Conservation (phyloP, 2,797 vertebrate genomes). For the Lateolabrax maculatus region DNA sequence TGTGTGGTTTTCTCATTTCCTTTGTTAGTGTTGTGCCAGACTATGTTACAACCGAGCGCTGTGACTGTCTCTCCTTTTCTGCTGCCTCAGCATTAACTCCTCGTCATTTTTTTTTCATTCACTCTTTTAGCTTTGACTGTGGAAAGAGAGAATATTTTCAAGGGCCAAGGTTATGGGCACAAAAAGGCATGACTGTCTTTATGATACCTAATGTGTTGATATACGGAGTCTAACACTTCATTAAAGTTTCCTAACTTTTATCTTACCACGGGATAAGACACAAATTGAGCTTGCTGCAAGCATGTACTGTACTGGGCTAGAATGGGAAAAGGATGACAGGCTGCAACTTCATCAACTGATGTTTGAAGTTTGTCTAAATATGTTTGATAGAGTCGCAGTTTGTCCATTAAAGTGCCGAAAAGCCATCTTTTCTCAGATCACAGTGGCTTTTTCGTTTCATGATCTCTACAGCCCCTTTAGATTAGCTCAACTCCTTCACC, state of each 20-base stretch:
- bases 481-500: neutral
- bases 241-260: slow-evolving; percentile 51
- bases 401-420: neutral
- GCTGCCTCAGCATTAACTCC: slow-evolving; percentile 72
- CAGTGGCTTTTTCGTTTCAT: neutral
- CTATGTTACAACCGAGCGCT: slow-evolving; percentile 70
- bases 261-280: slow-evolving; percentile 27
- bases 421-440: neutral
- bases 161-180: slow-evolving; percentile 21
- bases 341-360: slow-evolving; percentile 11
- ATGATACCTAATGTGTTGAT: slow-evolving; percentile 52
- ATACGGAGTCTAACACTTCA: slow-evolving; percentile 35
- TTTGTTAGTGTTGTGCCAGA: slow-evolving; percentile 84
- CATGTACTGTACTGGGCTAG: neutral
- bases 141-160: slow-evolving; percentile 59
- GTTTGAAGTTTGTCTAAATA: slow-evolving; percentile 9
- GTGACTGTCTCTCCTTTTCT: slow-evolving; percentile 73
- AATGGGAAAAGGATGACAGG: neutral
- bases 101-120: slow-evolving; percentile 41
- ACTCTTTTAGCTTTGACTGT: slow-evolving; percentile 42
- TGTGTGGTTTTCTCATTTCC: slow-evolving; percentile 87
- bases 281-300: slow-evolving; percentile 29
- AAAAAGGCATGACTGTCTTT: slow-evolving; percentile 30
- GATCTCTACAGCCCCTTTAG: neutral
- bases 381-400: neutral